Base-by-base conservation (phyloP, 2,888 invertebrate species). In the Nomada ferruginata region DNA sequence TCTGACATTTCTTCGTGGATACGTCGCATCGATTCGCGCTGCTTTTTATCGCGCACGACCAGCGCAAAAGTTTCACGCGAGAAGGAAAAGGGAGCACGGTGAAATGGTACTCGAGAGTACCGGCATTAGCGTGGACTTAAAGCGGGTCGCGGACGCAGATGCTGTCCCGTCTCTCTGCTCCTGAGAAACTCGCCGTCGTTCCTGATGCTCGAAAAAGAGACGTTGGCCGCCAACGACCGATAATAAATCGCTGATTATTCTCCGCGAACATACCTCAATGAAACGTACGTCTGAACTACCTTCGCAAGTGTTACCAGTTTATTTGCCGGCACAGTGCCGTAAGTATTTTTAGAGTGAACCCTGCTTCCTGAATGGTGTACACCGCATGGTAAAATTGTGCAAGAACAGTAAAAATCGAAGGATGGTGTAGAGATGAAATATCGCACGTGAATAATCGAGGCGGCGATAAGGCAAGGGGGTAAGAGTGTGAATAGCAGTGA, bases 71-170 rank as follows among this genome's bases (percentile, higher is more conserved):
- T 83, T 76, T 61, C 42, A 59, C 68, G 71, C 29, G 36, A 84
- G 66, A 70, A 73, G 66, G 83, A 86, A 85, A 83, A 83, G 80
- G 75, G 79, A 83, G 82, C 77, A 81, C 80, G 76, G 86, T 88
- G 87, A 85, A 87, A 87, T 80, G 85, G n/a, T 78, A 73, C 76
- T 64, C 70, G 70, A 76, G 66, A 70, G 70, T 74, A 79, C 79
- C 80, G 87, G 84, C 84, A 82, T 85, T 83, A 83, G 68, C 71
- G 80, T 79, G 82, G 77, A 70, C 83, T 84, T 77, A 79, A 85
- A 87, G 84, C 87, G 82, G 84, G 85, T 87, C 85, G 80, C 74
- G 75, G 82, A 83, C 83, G 80, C 74, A 76, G 82, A 83, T 83
- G 72, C 79, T 71, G 66, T 60, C 66, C 82, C 76, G 79, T 77